A percentile compares a stretch with the other conserved stretches of the same genome.
Evolutionary conservation across 1,140 invertebrate species (phyloP).

Genomic region (Muscidifurax raptorellus): DNA sequence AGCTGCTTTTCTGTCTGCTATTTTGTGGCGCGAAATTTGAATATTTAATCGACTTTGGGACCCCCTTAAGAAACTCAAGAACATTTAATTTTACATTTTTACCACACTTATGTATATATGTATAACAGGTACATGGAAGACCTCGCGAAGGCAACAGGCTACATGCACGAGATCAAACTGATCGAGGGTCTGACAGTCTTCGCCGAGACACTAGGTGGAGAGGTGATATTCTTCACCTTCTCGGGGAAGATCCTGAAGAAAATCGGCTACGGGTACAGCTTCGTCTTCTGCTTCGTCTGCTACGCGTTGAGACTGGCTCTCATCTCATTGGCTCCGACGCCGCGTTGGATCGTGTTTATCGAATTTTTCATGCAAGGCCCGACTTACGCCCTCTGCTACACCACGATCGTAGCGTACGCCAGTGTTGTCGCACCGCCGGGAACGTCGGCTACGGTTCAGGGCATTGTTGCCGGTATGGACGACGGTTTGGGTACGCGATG

Average conservation of each 20-base stretch:
- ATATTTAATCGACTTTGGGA: too few species aligned
- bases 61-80: too few species aligned
- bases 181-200: slow-evolving; percentile 86
- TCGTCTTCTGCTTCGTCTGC: slow-evolving; percentile 83
- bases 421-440: slow-evolving; percentile 84
- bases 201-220: slow-evolving; percentile 84
- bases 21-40: too few species aligned
- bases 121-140: slow-evolving; percentile 85
- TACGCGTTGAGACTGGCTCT: slow-evolving; percentile 82
- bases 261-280: slow-evolving; percentile 82
- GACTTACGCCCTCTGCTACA: slow-evolving; percentile 86
- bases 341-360: slow-evolving; percentile 84
- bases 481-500: slow-evolving; percentile 82
- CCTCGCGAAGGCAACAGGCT: slow-evolving; percentile 78
- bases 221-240: slow-evolving; percentile 83
- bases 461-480: slow-evolving; percentile 88
- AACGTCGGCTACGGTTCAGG: slow-evolving; percentile 88
- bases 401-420: slow-evolving; percentile 86
- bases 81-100: too few species aligned
- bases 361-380: slow-evolving; percentile 86
- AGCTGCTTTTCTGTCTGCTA: too few species aligned
- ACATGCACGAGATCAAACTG: slow-evolving; percentile 82
- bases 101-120: too few species aligned
- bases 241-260: slow-evolving; percentile 80
- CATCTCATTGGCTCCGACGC: slow-evolving; percentile 82